Evolutionary conservation across 2,113 vertebrate species (phyloP), one percentile per base, ranked within the genome.

Genomic region (Pterophyllum scalare): DNA sequence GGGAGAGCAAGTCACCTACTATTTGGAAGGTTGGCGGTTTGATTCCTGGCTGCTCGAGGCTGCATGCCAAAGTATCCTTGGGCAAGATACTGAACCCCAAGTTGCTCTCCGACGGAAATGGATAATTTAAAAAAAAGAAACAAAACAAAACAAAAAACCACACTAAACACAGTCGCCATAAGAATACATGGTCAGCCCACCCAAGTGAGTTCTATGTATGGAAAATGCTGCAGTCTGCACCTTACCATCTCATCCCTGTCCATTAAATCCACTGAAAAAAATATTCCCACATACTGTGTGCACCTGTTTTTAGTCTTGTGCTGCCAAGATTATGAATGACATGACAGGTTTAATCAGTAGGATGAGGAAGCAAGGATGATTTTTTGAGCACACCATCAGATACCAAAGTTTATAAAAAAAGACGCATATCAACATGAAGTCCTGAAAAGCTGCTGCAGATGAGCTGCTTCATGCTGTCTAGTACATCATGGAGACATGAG

Each of bases 271-370:
- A 65, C n/a, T 40, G 61, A 12, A 24, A 65, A 9, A 43, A 65
- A 65, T 13, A 0, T 24, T 15, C 7, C 35, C n/a, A 65, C 35
- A 40, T 0, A 15, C 13, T 24, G 61, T 0, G 40, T 7, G 33
- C 62, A 65, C 43, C 14, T 24, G 1, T 65, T 26, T 65, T 46
- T 67, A 67, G 38, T 17, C 14, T 67, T 38, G 10, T 40, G 38
- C 38, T 19, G 62, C 62, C 62, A 46, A 26, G 38, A 26, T 67
- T 67, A 46, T 0, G 38, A 46, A 26, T 67, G 62, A 67, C 62
- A 46, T 15, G 43, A 38, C 64, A 19, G 64, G 22, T 67, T 67
- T 67, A 26, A 17, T 22, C 62, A 67, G 62, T 8, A 6, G 24
- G 62, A 7, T 17, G 62, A 22, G 24, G 22, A 17, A 67, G 38